Evolutionary conservation across 2,113 vertebrate species (phyloP).

Genomic region (Ictalurus punctatus): DNA sequence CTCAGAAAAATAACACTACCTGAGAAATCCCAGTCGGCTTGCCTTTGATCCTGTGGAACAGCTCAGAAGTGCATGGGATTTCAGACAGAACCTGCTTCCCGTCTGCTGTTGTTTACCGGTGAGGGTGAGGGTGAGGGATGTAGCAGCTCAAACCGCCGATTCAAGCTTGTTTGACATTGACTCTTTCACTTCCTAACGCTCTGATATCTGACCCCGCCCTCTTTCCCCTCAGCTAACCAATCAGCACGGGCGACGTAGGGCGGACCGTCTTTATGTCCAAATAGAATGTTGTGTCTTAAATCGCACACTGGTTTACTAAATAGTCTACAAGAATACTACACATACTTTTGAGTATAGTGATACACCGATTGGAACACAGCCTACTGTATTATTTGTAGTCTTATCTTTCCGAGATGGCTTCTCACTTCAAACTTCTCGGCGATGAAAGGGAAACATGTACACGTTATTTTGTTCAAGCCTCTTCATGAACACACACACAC

Average conservation of each 20-base stretch:
- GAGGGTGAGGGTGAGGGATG: conserved; percentile 21
- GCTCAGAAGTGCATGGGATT: conserved; percentile 28
- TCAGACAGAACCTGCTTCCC: not conserved
- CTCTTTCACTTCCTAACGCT: conserved; percentile 52
- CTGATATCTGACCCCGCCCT: conserved; percentile 37
- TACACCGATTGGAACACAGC: not conserved
- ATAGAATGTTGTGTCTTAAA: not conserved
- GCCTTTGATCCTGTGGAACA: not conserved
- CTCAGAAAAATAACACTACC: conserved; percentile 9
- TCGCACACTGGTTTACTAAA: not conserved
- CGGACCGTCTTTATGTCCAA: not conserved
- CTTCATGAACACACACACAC: not conserved
- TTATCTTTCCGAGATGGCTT: not conserved
- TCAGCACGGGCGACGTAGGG: conserved; percentile 24
- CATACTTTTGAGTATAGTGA: not conserved
- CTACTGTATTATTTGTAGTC: not conserved
- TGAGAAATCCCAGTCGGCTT: not conserved
- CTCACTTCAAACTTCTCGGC: not conserved
- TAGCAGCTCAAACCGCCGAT: conserved; percentile 60
- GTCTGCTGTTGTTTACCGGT: conserved; percentile 18
- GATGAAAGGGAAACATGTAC: not conserved
- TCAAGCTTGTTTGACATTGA: conserved; percentile 63
- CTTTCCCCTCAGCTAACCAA: conserved; percentile 56
- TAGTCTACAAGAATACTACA: not conserved
- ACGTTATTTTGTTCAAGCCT: not conserved